Evolutionary conservation across 2,888 invertebrate genomes (phyloP), one percentile per base, ranked within the genome.

Genomic region (Eristalis tenax): DNA sequence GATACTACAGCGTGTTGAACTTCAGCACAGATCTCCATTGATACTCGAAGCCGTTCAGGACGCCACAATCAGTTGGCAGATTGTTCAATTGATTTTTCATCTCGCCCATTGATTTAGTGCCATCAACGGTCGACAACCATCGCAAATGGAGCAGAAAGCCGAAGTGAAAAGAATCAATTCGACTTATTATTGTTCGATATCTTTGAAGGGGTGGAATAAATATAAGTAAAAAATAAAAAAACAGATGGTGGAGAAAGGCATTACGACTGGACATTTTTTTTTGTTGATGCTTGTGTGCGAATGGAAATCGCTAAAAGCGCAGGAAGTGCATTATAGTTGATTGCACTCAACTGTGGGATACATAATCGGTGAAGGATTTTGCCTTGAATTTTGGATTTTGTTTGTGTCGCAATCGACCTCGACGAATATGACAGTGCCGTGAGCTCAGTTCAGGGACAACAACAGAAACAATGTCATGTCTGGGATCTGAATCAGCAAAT

Each of bases 51-150:
- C 61, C 59, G 23, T 56, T 70, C 23, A 23, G 63, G 35, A 35
- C 57, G 43, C 35, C 57, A 22, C 74, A 82, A 82, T 85, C 74
- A 23, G 40, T 65, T 74, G 56, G 61, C 59, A 77, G 73, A 85
- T 77, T 81, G 73, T 86, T 75, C 69, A 78, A 86, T 86, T 86
- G 70, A 86, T 78, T 86, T 73, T 82, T 82, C 50, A 65, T 81
- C 59, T 77, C 40, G 63, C 71, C 28, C 66, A 73, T 76, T 68
- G 63, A 73, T 70, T 70, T 70, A 50, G 28, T 61, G 71, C 71
- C 71, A 64, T 64, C 75, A 73, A 77, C 64, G 73, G 81, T 80
- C 74, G 65, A 73, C 57, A 32, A 26, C 35, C 75, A 50, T 61
- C 63, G 74, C 65, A 75, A 83, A 75, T 79, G 74, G 69, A 83